Percentiles rank a stretch among this genome's conserved stretches.
These are phyloP conservation scores for Acanthiza pusilla DNA, from an alignment of 2,797 vertebrate genomes.

Conservation along the genomic window DNA sequence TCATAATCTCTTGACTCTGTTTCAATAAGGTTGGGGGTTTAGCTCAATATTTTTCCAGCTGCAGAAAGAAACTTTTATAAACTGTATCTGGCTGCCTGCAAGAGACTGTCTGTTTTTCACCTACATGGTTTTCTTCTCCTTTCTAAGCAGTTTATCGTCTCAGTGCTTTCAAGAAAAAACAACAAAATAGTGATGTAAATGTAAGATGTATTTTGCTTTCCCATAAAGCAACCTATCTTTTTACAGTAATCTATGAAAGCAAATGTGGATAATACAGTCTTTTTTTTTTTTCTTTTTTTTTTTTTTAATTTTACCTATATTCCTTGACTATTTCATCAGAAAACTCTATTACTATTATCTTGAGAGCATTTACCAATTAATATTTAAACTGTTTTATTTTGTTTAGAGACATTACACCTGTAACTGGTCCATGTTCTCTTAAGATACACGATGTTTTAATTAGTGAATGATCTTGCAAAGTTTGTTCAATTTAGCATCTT, in stretches of 20 bases:
- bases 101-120: not conserved
- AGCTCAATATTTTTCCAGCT: conserved; percentile 23
- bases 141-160: not conserved
- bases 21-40: conserved; percentile 48
- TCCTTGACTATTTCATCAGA: not conserved
- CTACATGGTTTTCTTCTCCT: not conserved
- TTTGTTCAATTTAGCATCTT: not conserved
- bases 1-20: conserved; percentile 41
- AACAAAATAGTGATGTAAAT: not conserved
- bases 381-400: not conserved
- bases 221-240: not conserved
- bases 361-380: not conserved
- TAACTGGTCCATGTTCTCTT: fast-evolving
- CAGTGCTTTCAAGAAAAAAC: not conserved
- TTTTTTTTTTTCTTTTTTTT: too few species aligned
- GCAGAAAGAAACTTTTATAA: not conserved
- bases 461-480: not conserved
- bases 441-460: not conserved
- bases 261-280: not conserved
- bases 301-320: fast-evolving
- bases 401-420: not conserved
- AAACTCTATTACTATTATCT: not conserved
- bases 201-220: not conserved
- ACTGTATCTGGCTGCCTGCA: not conserved
- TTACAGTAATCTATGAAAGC: not conserved